Evolutionary conservation across 2,113 vertebrate genomes (phyloP).

Genomic region (Gambusia holbrooki): DNA sequence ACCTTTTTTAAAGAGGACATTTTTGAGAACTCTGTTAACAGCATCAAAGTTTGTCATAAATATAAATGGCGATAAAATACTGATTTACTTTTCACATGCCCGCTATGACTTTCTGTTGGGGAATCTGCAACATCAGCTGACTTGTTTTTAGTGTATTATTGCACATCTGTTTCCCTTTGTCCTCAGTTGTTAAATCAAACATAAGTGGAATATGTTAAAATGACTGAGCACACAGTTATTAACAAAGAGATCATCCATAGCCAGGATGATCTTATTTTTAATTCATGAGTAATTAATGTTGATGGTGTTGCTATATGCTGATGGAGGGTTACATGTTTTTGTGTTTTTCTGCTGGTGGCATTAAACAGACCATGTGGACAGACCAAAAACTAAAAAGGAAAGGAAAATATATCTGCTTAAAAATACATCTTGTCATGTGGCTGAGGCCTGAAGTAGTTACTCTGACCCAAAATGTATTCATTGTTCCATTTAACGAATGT

Average conservation of each 20-base stretch:
- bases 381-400: neutral
- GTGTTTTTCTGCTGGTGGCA: neutral
- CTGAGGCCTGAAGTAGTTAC: neutral
- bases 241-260: neutral
- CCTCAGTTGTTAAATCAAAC: neutral
- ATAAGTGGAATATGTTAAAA: neutral
- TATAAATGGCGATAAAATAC: neutral
- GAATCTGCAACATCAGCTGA: neutral
- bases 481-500: neutral
- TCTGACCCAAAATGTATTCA: neutral
- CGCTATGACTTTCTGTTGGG: neutral
- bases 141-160: neutral
- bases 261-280: neutral
- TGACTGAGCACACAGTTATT: neutral
- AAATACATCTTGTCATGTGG: neutral
- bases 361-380: neutral
- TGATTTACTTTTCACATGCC: neutral
- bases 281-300: no score
- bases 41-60: neutral
- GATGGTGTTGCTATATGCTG: neutral
- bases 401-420: neutral
- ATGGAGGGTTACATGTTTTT: neutral
- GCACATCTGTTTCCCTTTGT: neutral
- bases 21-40: neutral
- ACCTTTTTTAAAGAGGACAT: neutral